These are phyloP conservation scores for Chironomus riparius DNA, from an alignment of 2,888 invertebrate species.

Conservation along the genomic window DNA sequence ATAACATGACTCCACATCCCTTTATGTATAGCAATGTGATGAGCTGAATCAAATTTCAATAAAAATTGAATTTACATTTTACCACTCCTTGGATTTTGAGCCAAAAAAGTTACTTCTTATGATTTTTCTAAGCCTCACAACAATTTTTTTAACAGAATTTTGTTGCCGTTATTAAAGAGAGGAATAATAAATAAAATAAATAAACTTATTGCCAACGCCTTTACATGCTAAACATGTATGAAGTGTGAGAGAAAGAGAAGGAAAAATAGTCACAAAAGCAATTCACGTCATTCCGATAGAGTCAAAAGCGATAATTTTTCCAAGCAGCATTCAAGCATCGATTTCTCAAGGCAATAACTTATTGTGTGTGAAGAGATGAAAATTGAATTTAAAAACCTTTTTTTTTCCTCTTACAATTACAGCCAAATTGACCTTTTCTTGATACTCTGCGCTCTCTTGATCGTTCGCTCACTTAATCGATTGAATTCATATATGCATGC, in stretches of 20 bases:
- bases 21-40: too few relatives aligned
- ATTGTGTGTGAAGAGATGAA: background rate
- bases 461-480: background rate
- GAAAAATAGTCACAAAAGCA: background rate
- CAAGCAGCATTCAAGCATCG: background rate
- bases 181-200: background rate
- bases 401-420: background rate
- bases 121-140: too few relatives aligned
- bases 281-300: background rate
- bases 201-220: background rate
- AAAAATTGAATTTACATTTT: too few relatives aligned
- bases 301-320: background rate
- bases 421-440: background rate
- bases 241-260: background rate
- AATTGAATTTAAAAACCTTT: background rate
- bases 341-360: background rate
- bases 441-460: background rate
- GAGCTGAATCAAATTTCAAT: too few relatives aligned
- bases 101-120: too few relatives aligned
- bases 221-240: background rate
- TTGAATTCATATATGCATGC: background rate
- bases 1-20: too few relatives aligned
- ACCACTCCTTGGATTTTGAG: too few relatives aligned
- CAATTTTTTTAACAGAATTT: too few relatives aligned
- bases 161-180: background rate